Evolutionary conservation across 2,113 vertebrate species (phyloP).

Genomic region (Amphiprion ocellaris): DNA sequence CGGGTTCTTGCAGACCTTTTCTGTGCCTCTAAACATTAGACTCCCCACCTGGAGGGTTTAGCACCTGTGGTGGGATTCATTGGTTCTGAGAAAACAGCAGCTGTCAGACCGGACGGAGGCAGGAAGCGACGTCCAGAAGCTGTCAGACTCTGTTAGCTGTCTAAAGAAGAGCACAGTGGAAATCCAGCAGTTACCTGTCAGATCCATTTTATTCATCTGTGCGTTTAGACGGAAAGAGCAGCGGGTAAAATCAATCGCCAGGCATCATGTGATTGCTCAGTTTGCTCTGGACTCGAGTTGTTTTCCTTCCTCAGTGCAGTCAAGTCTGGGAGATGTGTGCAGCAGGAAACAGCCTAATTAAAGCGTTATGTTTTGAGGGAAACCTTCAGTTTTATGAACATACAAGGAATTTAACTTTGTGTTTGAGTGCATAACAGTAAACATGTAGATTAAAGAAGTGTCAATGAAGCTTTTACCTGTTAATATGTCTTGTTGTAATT

Average conservation of each 20-base stretch:
- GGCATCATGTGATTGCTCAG: constrained; percentile 8
- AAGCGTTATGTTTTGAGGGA: too few relatives aligned
- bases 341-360: too few relatives aligned
- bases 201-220: constrained; percentile 8
- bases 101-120: constrained; percentile 5
- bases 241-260: constrained; percentile 2
- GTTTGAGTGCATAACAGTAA: too few relatives aligned
- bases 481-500: too few relatives aligned
- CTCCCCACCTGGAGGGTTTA: background rate
- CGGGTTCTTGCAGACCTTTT: too few relatives aligned
- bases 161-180: constrained; percentile 19
- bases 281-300: constrained; percentile 1
- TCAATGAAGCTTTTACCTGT: too few relatives aligned
- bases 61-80: constrained; percentile 39
- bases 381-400: too few relatives aligned
- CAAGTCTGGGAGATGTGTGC: too few relatives aligned
- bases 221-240: background rate
- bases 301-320: constrained; percentile 8
- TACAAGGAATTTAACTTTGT: too few relatives aligned
- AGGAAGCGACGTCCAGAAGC: constrained; percentile 12
- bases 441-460: too few relatives aligned
- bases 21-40: background rate
- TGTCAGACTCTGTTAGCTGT: constrained; percentile 27
- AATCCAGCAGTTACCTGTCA: constrained; percentile 43
- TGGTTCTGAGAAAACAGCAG: constrained; percentile 26